Conservation (phyloP, 2,888 invertebrate genomes). For the Drosophila melanocephala region DNA sequence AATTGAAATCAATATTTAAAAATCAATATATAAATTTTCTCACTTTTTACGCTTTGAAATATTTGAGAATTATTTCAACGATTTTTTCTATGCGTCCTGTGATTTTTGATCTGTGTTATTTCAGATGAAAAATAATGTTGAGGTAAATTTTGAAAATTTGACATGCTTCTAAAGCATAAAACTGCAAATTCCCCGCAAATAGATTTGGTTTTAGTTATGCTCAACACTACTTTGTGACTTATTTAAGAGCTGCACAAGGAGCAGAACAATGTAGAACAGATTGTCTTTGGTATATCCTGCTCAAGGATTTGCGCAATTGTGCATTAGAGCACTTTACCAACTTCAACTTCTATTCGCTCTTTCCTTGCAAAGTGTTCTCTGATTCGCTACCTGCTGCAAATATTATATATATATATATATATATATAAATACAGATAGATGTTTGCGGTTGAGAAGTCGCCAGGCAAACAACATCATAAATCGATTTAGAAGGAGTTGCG, state of each 20-base stretch:
- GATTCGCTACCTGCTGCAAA: slow-evolving; percentile 39
- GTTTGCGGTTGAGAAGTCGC: slow-evolving; percentile 66
- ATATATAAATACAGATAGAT: not conserved
- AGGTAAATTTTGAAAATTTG: not conserved
- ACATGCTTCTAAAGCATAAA: not conserved
- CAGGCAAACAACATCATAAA: slow-evolving; percentile 61
- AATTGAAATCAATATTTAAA: not conserved
- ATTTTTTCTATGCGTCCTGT: not conserved
- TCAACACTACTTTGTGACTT: slow-evolving; percentile 1
- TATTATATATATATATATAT: not conserved
- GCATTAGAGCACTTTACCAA: not conserved
- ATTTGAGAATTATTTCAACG: not conserved
- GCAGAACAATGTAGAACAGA: not conserved
- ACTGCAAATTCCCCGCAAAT: not conserved
- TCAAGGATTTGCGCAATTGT: slow-evolving; percentile 33
- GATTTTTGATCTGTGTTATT: not conserved
- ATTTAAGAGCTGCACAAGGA: not conserved
- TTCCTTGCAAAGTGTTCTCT: not conserved
- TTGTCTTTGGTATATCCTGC: slow-evolving; percentile 4
- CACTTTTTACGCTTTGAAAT: not conserved
- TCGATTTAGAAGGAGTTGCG: slow-evolving; percentile 33
- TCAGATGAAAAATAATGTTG: not conserved
- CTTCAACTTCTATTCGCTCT: not conserved
- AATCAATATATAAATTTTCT: not conserved
- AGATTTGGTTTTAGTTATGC: slow-evolving; percentile 1